Evolutionary conservation across 2,888 invertebrate species (phyloP).

Genomic region (Heliconius aoede): DNA sequence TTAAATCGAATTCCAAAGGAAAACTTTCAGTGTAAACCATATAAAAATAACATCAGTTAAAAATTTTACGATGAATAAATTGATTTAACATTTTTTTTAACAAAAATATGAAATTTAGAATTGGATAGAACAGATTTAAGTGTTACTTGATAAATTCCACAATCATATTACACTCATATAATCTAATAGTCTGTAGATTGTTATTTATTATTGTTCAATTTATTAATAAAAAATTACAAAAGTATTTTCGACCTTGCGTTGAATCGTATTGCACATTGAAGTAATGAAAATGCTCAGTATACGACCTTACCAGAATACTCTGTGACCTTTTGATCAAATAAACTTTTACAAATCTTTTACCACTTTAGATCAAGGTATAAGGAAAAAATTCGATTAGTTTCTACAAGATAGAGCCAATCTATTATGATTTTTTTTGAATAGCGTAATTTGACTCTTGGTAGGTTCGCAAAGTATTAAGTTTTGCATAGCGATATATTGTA

Average conservation of each 20-base stretch:
- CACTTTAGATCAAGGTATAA: neutral
- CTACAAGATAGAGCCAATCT: neutral
- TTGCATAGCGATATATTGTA: neutral
- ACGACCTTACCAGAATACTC: constrained; percentile 77
- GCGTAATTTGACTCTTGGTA: neutral
- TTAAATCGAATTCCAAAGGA: no score
- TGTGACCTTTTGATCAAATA: constrained; percentile 51
- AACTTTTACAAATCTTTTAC: constrained; percentile 60
- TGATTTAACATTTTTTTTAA: neutral
- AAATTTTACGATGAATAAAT: neutral
- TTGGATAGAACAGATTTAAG: neutral
- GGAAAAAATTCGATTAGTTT: constrained; percentile 3
- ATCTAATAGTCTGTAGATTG: neutral
- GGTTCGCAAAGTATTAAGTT: no score
- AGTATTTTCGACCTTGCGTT: constrained; percentile 75
- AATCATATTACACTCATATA: neutral
- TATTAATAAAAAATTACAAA: constrained; percentile 62
- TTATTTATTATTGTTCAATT: constrained; percentile 58
- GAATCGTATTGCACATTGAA: constrained; percentile 73
- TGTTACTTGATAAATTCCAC: neutral
- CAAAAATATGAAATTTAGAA: neutral
- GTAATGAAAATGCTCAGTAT: constrained; percentile 76
- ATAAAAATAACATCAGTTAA: no score
- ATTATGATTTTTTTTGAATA: neutral
- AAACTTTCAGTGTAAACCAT: no score